A percentile compares a stretch with the other conserved stretches of the same genome.
phyloP scores from a whole-genome alignment of 2,888 invertebrate species.

The Phyllotreta cruciferae region DNA sequence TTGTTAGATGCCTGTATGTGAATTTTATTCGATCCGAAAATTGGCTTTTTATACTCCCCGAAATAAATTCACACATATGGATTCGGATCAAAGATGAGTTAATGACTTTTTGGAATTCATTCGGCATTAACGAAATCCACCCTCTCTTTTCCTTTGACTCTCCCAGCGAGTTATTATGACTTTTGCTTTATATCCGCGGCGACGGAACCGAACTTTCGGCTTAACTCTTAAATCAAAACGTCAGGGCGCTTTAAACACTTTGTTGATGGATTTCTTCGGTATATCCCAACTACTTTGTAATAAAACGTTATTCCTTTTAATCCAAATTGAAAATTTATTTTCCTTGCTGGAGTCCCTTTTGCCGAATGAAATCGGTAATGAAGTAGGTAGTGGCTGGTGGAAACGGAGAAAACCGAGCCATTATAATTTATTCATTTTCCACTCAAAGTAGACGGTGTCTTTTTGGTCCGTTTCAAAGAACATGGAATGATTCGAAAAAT shows the following conservation, averaged over 20 bases:
- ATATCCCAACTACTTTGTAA: slow-evolving; percentile 27
- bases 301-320: slow-evolving; percentile 22
- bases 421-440: slow-evolving; percentile 24
- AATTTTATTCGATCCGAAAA: too few species aligned
- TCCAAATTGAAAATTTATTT: slow-evolving; percentile 25
- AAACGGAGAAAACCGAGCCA: slow-evolving; percentile 9
- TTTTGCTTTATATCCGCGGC: slow-evolving; percentile 6
- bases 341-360: slow-evolving; percentile 8
- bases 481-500: too few species aligned
- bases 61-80: slow-evolving; percentile 6
- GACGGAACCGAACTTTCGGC: slow-evolving; percentile 20
- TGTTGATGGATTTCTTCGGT: slow-evolving; percentile 31
- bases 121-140: slow-evolving; percentile 12
- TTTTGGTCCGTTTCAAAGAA: neutral
- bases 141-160: neutral
- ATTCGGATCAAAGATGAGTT: slow-evolving; percentile 10
- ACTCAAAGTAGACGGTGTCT: slow-evolving; percentile 12
- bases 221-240: slow-evolving; percentile 30
- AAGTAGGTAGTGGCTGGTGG: slow-evolving; percentile 16
- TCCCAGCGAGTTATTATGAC: slow-evolving; percentile 9
- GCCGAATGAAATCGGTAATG: slow-evolving; percentile 7
- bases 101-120: slow-evolving; percentile 8
- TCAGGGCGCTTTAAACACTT: slow-evolving; percentile 28
- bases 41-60: neutral
- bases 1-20: too few species aligned